Evolutionary conservation across 1,140 invertebrate genomes (phyloP).

Genomic region (Pinna nobilis): DNA sequence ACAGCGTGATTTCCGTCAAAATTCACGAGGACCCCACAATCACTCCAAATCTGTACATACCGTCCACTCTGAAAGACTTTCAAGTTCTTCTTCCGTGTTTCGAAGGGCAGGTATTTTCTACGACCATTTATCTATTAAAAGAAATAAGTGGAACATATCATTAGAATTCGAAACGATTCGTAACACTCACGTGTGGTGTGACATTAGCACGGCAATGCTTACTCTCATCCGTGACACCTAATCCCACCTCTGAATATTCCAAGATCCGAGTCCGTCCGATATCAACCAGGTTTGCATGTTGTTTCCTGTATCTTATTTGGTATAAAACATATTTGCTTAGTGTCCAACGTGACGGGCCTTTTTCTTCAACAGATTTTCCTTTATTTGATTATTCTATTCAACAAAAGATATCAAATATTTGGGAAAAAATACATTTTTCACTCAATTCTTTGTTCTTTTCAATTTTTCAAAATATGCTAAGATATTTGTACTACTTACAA

Average conservation of each 20-base stretch:
- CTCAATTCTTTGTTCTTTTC: neutral
- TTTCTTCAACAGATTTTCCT: neutral
- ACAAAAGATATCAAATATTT: neutral
- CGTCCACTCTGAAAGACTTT: conserved; percentile 35
- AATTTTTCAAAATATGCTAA: neutral
- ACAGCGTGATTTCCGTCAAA: conserved; percentile 84
- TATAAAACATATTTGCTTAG: too few relatives aligned
- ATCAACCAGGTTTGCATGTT: too few relatives aligned
- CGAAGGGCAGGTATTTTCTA: conserved; percentile 42
- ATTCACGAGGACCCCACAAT: conserved; percentile 77
- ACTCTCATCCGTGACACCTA: too few relatives aligned
- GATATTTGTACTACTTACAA: conserved; percentile 78
- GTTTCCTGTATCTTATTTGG: too few relatives aligned
- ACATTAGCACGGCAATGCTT: too few relatives aligned
- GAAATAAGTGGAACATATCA: neutral
- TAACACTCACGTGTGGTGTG: neutral
- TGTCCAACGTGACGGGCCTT: too few relatives aligned
- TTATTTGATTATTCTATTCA: neutral
- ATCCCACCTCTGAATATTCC: too few relatives aligned
- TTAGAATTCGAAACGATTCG: too few relatives aligned
- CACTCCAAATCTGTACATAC: conserved; percentile 38
- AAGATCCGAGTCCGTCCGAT: too few relatives aligned
- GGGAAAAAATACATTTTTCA: neutral
- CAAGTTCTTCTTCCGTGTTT: conserved; percentile 22
- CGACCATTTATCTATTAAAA: conserved; percentile 40